These are phyloP conservation scores for Champsocephalus esox DNA, from an alignment of 2,797 vertebrate species.

Conservation along the genomic window DNA sequence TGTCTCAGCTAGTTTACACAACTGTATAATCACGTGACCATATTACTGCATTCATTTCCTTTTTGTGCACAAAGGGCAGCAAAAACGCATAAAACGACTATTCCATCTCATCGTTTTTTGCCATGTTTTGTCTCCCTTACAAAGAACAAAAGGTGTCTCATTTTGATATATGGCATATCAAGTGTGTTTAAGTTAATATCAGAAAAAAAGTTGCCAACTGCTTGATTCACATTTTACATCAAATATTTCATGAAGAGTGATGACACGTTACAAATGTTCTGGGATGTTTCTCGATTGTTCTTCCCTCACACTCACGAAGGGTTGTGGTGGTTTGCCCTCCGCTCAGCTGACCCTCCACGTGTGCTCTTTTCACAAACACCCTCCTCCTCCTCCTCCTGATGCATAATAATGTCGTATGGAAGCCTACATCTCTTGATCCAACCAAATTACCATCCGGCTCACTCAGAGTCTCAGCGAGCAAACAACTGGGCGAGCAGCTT, in stretches of 20 bases:
- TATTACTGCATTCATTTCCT: too few relatives aligned
- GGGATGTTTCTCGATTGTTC: background rate
- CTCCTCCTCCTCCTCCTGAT: slow-evolving; percentile 37
- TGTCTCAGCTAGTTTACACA: background rate
- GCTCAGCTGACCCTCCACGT: slow-evolving; percentile 76
- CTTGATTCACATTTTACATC: too few relatives aligned
- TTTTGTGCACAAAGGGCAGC: background rate
- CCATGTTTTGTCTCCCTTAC: background rate
- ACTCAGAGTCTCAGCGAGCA: slow-evolving; percentile 80
- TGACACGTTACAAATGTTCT: background rate
- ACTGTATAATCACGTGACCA: background rate
- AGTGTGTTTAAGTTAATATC: background rate
- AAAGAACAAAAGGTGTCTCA: background rate
- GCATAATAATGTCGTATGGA: slow-evolving; percentile 88
- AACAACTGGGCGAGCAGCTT: slow-evolving; percentile 86
- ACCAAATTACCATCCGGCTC: slow-evolving; percentile 83
- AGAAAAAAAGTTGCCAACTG: background rate
- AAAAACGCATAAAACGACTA: background rate
- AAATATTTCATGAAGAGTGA: background rate
- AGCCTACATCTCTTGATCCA: slow-evolving; percentile 84
- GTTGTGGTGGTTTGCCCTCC: slow-evolving; percentile 6
- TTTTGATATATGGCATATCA: background rate
- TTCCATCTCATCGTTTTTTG: background rate
- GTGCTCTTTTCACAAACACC: slow-evolving; percentile 54
- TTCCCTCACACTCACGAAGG: background rate